Conservation (phyloP, 2,113 vertebrate species). For the Dendrocopos noguchii region DNA sequence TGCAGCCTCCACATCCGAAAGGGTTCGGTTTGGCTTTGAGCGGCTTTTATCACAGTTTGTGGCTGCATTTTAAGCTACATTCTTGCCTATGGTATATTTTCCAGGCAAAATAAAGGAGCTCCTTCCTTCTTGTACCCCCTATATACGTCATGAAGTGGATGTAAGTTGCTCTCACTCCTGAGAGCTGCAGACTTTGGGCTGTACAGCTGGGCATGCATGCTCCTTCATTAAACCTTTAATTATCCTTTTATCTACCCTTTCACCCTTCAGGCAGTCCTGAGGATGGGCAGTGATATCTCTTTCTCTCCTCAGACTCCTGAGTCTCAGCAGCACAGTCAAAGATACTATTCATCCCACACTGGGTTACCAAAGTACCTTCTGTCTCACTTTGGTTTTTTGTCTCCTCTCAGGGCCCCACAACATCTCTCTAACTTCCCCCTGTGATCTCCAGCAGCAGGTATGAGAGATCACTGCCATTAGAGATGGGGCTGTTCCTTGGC, state of each 20-base stretch:
- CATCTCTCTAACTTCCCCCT: not conserved
- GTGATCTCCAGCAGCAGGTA: not conserved
- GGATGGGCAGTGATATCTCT: not conserved
- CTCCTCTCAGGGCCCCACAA: not conserved
- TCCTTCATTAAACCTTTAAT: not conserved
- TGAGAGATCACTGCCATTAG: not conserved
- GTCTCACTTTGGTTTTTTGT: not conserved
- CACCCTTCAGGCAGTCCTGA: not conserved
- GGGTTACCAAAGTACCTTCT: not conserved
- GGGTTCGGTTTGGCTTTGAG: not conserved
- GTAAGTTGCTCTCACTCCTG: not conserved
- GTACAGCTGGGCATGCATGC: not conserved
- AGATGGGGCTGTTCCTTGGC: not conserved
- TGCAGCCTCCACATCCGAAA: not conserved
- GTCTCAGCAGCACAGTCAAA: not conserved
- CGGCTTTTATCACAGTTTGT: not conserved
- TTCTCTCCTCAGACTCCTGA: not conserved
- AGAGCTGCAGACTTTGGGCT: not conserved
- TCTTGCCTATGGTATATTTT: not conserved
- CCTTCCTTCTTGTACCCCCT: not conserved
- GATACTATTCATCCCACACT: not conserved
- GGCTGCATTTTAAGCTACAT: constrained; percentile 4
- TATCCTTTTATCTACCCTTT: not conserved
- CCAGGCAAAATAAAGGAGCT: not conserved
- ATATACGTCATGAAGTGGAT: not conserved